These are phyloP conservation scores for Eupsilia transversa DNA, from an alignment of 2,888 invertebrate genomes.

Conservation along the genomic window DNA sequence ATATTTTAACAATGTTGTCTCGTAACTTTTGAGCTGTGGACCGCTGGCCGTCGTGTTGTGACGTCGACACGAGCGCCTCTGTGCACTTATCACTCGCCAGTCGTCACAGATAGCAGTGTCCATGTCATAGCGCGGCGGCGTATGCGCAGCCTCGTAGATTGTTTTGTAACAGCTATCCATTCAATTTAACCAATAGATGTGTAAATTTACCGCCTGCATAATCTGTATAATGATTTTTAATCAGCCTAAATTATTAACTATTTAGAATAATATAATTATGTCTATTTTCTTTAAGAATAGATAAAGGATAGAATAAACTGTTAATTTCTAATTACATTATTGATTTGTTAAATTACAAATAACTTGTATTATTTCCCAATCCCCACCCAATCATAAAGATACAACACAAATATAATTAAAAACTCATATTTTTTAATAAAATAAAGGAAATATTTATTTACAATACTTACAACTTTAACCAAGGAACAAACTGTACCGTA, in stretches of 20 bases:
- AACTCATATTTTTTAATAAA: conserved; percentile 2
- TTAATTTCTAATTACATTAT: conserved; percentile 89
- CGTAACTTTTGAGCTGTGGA: conserved; percentile 57
- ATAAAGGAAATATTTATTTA: conserved; percentile 43
- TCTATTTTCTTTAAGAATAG: conserved; percentile 87
- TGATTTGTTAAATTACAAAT: conserved; percentile 86
- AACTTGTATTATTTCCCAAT: conserved; percentile 74
- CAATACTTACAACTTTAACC: conserved; percentile 47
- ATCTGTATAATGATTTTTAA: conserved; percentile 80
- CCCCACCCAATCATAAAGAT: too few species aligned
- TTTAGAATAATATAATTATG: conserved; percentile 77
- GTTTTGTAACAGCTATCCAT: conserved; percentile 77
- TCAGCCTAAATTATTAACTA: conserved; percentile 83
- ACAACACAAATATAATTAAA: background rate
- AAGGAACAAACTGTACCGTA: conserved; percentile 53
- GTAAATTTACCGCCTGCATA: conserved; percentile 84
- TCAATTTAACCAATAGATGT: conserved; percentile 78
- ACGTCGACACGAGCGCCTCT: conserved; percentile 53
- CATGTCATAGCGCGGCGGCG: conserved; percentile 34
- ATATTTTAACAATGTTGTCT: conserved; percentile 80
- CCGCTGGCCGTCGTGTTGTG: conserved; percentile 29
- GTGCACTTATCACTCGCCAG: conserved; percentile 32
- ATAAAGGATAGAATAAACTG: conserved; percentile 82
- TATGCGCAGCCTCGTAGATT: conserved; percentile 72
- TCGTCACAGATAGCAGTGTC: conserved; percentile 31